Conservation (phyloP, 2,113 vertebrate genomes). For the Gadus chalcogrammus region DNA sequence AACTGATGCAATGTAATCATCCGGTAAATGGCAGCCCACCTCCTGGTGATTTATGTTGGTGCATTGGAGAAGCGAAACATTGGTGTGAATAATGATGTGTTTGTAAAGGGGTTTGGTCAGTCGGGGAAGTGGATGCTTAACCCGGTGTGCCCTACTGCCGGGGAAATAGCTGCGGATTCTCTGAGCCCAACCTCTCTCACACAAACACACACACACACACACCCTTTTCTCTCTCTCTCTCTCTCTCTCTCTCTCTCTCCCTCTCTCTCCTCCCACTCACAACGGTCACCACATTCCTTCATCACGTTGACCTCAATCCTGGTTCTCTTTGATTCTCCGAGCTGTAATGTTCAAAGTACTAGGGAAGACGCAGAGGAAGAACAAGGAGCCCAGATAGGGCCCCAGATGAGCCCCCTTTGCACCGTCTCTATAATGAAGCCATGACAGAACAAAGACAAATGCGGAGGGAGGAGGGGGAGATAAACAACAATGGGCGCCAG, state of each 20-base stretch:
- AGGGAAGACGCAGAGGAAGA: slow-evolving; percentile 21
- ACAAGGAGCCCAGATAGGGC: slow-evolving; percentile 11
- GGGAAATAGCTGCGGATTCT: slow-evolving; percentile 4
- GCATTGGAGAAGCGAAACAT: slow-evolving; percentile 35
- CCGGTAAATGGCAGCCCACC: slow-evolving; percentile 19
- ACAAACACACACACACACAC: too few relatives aligned
- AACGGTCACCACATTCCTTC: neutral
- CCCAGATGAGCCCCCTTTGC: slow-evolving; percentile 18
- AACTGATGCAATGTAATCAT: slow-evolving; percentile 31
- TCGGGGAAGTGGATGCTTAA: slow-evolving; percentile 21
- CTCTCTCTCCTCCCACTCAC: neutral
- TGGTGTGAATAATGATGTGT: slow-evolving; percentile 38
- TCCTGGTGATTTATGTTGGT: slow-evolving; percentile 41
- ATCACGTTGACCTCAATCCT: slow-evolving; percentile 46
- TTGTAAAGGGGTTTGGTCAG: slow-evolving; percentile 29
- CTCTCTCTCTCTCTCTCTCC: neutral
- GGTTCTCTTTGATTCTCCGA: slow-evolving; percentile 47
- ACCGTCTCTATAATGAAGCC: slow-evolving; percentile 60
- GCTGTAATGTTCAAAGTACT: slow-evolving; percentile 40
- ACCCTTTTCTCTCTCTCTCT: neutral
- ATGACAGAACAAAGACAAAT: slow-evolving; percentile 56
- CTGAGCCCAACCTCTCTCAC: neutral
- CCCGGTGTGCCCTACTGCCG: neutral
- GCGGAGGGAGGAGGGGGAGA: slow-evolving; percentile 40
- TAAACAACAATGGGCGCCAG: slow-evolving; percentile 48